These are phyloP conservation scores for Anolis sagrei DNA, from an alignment of 2,113 vertebrate genomes.

Conservation along the genomic window DNA sequence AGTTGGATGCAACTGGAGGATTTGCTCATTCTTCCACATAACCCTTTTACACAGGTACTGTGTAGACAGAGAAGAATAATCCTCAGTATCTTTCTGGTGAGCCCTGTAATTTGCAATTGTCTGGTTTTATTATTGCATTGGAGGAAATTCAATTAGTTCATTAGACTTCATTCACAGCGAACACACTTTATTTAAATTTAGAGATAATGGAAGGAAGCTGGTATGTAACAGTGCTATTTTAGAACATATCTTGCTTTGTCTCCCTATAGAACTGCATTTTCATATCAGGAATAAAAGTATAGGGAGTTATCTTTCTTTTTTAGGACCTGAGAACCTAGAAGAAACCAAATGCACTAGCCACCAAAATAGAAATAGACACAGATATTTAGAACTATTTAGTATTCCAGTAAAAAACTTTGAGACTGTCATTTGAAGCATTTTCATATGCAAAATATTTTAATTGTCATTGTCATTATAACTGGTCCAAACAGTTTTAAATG, in stretches of 20 bases:
- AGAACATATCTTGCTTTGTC: background rate
- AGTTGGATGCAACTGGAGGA: too few relatives aligned
- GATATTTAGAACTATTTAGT: background rate
- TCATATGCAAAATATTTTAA: conserved; percentile 9
- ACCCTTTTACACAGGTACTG: too few relatives aligned
- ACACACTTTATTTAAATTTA: background rate
- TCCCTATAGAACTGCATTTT: conserved; percentile 9
- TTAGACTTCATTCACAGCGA: background rate
- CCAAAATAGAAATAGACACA: background rate
- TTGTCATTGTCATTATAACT: conserved; percentile 11
- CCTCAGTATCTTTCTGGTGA: background rate
- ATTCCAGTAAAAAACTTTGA: background rate
- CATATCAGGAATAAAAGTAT: background rate
- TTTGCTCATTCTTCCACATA: too few relatives aligned
- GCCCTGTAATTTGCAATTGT: background rate
- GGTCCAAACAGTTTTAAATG: conserved; percentile 18
- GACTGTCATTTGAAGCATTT: background rate
- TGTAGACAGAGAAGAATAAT: too few relatives aligned
- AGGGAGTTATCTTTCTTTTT: background rate
- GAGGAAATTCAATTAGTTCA: conserved; percentile 15
- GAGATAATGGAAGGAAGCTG: background rate
- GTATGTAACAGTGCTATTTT: background rate
- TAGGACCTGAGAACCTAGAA: background rate
- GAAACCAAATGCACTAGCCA: background rate
- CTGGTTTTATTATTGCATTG: conserved; percentile 11